These are phyloP conservation scores for Helicoverpa armigera DNA, from an alignment of 1,140 invertebrate species.

Conservation along the genomic window DNA sequence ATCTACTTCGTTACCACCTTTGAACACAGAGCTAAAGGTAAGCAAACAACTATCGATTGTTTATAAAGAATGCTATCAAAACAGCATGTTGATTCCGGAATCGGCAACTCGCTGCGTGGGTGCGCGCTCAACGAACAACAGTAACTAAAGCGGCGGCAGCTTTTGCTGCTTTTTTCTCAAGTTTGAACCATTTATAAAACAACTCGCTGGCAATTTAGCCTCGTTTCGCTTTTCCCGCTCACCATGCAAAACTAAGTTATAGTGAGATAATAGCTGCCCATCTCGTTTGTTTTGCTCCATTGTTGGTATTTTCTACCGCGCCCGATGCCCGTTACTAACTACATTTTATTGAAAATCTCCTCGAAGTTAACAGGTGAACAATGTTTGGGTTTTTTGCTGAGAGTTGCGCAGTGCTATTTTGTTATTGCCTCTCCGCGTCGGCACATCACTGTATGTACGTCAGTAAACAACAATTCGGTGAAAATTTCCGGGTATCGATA, in stretches of 20 bases:
- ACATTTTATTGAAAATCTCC: slow-evolving; percentile 69
- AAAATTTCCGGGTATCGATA: slow-evolving; percentile 40
- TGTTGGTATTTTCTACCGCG: slow-evolving; percentile 67
- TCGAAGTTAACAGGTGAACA: slow-evolving; percentile 65
- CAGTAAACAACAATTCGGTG: slow-evolving; percentile 42
- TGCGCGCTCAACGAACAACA: neutral
- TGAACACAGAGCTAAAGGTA: slow-evolving; percentile 38
- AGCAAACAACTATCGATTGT: slow-evolving; percentile 23
- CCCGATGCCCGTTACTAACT: slow-evolving; percentile 52
- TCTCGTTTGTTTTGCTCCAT: slow-evolving; percentile 65
- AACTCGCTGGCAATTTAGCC: slow-evolving; percentile 60
- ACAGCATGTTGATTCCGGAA: slow-evolving; percentile 12
- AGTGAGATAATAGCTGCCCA: slow-evolving; percentile 71
- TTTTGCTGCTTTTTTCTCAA: slow-evolving; percentile 40
- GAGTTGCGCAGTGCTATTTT: slow-evolving; percentile 48
- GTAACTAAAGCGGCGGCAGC: slow-evolving; percentile 32
- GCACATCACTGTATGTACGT: slow-evolving; percentile 36
- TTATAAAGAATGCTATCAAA: slow-evolving; percentile 29
- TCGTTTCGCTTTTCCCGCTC: slow-evolving; percentile 62
- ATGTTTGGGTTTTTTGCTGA: slow-evolving; percentile 60
- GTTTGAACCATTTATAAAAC: slow-evolving; percentile 47
- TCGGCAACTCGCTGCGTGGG: neutral
- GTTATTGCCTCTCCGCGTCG: slow-evolving; percentile 55
- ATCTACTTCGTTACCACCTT: slow-evolving; percentile 20
- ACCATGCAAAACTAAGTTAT: slow-evolving; percentile 71